Percentiles rank a stretch among this genome's conserved stretches.
phyloP scores from a whole-genome alignment of 2,888 invertebrate genomes.

The Endotricha flammealis region DNA sequence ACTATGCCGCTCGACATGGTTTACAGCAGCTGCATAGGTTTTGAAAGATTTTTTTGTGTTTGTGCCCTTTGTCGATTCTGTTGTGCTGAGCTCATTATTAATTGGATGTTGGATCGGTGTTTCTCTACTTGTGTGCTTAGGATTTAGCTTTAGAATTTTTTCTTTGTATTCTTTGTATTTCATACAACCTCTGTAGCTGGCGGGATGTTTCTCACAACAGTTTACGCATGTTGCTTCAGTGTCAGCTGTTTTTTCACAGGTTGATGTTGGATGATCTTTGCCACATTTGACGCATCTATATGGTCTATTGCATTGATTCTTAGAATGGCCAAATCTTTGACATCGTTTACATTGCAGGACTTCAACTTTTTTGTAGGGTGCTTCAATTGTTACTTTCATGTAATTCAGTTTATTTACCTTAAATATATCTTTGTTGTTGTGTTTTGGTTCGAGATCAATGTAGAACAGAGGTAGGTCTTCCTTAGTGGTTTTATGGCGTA shows the following conservation, averaged over 20 bases:
- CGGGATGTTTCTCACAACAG: conserved; percentile 20
- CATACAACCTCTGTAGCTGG: conserved; percentile 19
- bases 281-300: conserved; percentile 24
- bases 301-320: conserved; percentile 23
- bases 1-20: too few relatives aligned
- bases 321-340: conserved; percentile 23
- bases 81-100: too few relatives aligned
- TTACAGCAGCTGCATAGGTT: too few relatives aligned
- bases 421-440: conserved; percentile 12
- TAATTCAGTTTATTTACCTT: conserved; percentile 9
- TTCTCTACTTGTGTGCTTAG: too few relatives aligned
- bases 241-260: conserved; percentile 16
- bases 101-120: too few relatives aligned
- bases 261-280: conserved; percentile 9
- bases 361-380: conserved; percentile 21
- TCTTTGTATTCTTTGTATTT: too few relatives aligned
- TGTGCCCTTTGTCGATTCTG: too few relatives aligned
- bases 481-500: neutral
- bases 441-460: conserved; percentile 3
- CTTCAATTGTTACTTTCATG: conserved; percentile 18
- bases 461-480: neutral
- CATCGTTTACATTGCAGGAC: conserved; percentile 23
- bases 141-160: too few relatives aligned
- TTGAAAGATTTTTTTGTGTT: too few relatives aligned
- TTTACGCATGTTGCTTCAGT: conserved; percentile 20